A percentile compares a stretch with the other conserved stretches of the same genome.
Conservation (phyloP, 2,113 vertebrate species). For the Bambusicola thoracicus region DNA sequence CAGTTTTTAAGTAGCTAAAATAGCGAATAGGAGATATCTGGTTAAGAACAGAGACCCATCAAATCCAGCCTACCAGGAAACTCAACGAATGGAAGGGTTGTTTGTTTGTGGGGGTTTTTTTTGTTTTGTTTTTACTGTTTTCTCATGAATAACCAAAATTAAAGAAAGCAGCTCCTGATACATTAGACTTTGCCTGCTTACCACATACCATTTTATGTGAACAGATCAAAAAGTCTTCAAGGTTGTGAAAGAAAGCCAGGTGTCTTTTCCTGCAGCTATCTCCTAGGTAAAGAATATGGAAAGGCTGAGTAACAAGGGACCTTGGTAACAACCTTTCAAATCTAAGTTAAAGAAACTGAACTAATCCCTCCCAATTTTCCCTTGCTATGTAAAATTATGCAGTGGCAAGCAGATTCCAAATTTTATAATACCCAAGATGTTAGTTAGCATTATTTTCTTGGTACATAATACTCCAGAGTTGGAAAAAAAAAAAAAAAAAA, state of each 20-base stretch:
- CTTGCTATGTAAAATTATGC: constrained; percentile 5
- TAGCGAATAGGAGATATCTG: neutral
- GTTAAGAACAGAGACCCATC: neutral
- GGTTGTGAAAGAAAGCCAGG: neutral
- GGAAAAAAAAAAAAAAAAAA: neutral
- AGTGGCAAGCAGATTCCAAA: neutral
- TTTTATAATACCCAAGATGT: constrained; percentile 40
- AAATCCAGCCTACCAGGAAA: neutral
- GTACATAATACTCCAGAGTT: neutral
- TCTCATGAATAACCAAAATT: neutral
- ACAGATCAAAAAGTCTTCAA: neutral
- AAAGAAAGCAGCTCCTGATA: neutral
- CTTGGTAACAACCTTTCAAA: constrained; percentile 8
- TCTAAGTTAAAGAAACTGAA: neutral
- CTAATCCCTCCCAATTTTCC: constrained; percentile 20
- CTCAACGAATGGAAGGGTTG: neutral
- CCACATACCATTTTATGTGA: neutral
- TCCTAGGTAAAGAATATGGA: neutral
- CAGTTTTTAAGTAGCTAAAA: neutral
- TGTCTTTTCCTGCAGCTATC: neutral
- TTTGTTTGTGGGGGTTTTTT: neutral
- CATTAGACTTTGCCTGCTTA: neutral
- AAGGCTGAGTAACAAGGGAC: neutral
- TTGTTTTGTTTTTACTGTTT: neutral
- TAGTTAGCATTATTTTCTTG: neutral